These are phyloP conservation scores for Acanthopleura granulata DNA, from an alignment of 2,888 invertebrate genomes.

Conservation along the genomic window DNA sequence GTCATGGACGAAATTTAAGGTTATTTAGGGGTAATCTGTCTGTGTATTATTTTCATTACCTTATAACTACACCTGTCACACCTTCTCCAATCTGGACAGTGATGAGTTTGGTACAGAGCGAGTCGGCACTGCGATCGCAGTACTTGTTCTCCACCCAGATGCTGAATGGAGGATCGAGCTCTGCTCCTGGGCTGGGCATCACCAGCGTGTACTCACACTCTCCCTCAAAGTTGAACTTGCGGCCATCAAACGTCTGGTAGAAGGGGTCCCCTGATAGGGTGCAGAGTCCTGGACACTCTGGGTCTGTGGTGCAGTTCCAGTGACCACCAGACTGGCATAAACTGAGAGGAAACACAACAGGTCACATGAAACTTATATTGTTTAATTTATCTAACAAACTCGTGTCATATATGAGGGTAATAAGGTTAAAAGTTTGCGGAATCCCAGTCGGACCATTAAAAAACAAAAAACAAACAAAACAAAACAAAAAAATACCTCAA, in stretches of 20 bases:
- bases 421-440: no score
- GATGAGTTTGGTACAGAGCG: conserved; percentile 33
- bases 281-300: conserved; percentile 37
- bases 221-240: conserved; percentile 10
- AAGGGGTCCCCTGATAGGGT: conserved; percentile 26
- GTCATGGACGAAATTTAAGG: no score
- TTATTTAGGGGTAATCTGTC: no score
- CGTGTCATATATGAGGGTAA: no score
- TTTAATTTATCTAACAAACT: no score
- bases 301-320: conserved; percentile 31
- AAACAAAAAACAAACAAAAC: no score
- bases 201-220: conserved; percentile 27
- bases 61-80: background rate
- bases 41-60: background rate
- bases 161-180: conserved; percentile 25
- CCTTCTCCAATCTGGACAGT: conserved; percentile 31
- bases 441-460: no score
- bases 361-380: no score
- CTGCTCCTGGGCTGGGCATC: conserved; percentile 26
- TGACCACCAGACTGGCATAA: conserved; percentile 30
- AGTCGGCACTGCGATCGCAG: conserved; percentile 24
- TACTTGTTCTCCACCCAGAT: conserved; percentile 35
- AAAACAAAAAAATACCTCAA: no score
- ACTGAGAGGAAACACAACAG: conserved; percentile 22
- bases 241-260: conserved; percentile 8